A percentile compares a stretch with the other conserved stretches of the same genome.
These are phyloP conservation scores for Trichechus manatus DNA, from an alignment of 2,113 vertebrate genomes.

Conservation along the genomic window DNA sequence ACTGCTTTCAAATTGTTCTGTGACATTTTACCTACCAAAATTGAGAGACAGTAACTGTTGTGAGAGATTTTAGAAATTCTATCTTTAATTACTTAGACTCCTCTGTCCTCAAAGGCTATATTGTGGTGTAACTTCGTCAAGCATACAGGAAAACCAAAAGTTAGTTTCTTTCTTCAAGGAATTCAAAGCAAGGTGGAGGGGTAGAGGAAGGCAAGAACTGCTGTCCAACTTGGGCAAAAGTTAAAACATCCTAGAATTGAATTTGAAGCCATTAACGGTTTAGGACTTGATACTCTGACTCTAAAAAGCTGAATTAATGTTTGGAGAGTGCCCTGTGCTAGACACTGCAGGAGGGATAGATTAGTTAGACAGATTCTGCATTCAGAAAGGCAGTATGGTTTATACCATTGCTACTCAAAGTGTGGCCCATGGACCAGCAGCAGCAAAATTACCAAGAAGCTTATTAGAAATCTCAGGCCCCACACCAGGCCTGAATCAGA, in stretches of 20 bases:
- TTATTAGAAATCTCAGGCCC: not conserved
- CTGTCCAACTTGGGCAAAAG: conserved; percentile 80
- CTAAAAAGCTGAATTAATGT: not conserved
- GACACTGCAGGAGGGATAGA: not conserved
- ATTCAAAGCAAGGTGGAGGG: conserved; percentile 72
- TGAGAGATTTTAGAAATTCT: conserved; percentile 47
- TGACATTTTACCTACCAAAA: conserved; percentile 67
- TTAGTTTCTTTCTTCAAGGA: conserved; percentile 79
- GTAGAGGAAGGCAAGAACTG: not conserved
- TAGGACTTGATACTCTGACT: conserved; percentile 8
- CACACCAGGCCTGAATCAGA: not conserved
- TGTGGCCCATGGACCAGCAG: not conserved
- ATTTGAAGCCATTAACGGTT: conserved; percentile 66
- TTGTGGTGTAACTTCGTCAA: conserved; percentile 38
- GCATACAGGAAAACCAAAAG: conserved; percentile 76
- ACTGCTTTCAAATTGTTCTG: conserved; percentile 44
- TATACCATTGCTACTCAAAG: too few species aligned
- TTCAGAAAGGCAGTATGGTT: not conserved
- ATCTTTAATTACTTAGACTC: conserved; percentile 46
- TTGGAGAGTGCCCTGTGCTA: not conserved
- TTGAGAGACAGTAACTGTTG: conserved; percentile 7
- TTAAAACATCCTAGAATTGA: conserved; percentile 79
- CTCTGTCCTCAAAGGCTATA: conserved; percentile 65
- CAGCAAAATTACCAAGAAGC: not conserved
- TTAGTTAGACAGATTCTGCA: not conserved